These are phyloP conservation scores for Trichogramma pretiosum DNA, from an alignment of 1,140 invertebrate species.

Conservation along the genomic window DNA sequence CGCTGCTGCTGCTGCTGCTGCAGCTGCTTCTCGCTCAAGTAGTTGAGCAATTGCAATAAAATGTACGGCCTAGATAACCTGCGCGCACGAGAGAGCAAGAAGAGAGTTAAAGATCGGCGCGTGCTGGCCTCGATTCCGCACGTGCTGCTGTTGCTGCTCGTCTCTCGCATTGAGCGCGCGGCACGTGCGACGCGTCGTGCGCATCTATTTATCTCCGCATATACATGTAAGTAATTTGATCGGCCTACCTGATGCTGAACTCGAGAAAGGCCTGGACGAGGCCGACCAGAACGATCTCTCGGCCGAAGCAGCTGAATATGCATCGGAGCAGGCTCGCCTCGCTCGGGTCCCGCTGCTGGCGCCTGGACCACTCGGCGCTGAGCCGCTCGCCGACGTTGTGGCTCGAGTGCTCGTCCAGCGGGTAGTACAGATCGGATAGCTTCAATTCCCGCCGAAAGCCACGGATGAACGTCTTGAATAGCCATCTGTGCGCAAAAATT, in stretches of 20 bases:
- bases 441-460: conserved; percentile 53
- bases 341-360: conserved; percentile 18
- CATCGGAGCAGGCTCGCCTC: not conserved
- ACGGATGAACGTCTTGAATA: conserved; percentile 45
- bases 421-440: conserved; percentile 51
- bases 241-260: conserved; percentile 44
- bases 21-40: conserved; percentile 55
- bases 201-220: no score
- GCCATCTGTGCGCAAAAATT: no score
- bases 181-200: no score
- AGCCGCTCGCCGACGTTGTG: conserved; percentile 49
- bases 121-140: no score
- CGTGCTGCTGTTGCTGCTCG: not conserved
- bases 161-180: not conserved
- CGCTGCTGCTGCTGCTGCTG: no score
- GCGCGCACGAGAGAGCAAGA: conserved; percentile 11
- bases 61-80: conserved; percentile 67
- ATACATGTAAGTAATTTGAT: no score
- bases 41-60: conserved; percentile 62
- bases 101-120: no score
- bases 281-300: conserved; percentile 41
- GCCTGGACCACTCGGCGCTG: conserved; percentile 47
- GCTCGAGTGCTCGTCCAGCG: conserved; percentile 53
- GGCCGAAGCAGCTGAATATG: conserved; percentile 35
- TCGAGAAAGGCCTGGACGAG: conserved; percentile 45